These are phyloP conservation scores for Melanerpes formicivorus DNA, from an alignment of 2,113 vertebrate genomes.

Conservation along the genomic window DNA sequence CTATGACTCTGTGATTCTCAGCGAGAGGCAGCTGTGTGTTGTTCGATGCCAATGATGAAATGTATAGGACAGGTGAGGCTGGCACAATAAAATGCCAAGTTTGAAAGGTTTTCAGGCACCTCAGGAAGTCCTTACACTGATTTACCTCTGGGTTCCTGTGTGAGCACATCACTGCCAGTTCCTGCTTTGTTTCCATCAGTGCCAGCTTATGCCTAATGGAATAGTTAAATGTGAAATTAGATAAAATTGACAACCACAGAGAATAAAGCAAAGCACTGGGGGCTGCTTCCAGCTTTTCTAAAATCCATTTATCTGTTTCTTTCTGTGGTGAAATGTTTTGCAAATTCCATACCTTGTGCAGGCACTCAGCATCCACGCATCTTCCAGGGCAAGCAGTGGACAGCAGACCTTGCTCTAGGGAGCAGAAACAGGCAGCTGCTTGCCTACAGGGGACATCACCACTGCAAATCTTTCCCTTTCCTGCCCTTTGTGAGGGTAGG, in stretches of 20 bases:
- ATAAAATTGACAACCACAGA: background rate
- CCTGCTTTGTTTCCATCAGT: background rate
- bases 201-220: background rate
- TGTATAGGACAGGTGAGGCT: background rate
- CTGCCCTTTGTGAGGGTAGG: background rate
- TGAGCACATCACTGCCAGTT: background rate
- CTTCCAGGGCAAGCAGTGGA: background rate
- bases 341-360: background rate
- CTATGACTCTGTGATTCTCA: background rate
- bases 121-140: accelerated
- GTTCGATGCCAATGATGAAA: accelerated
- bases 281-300: background rate
- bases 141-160: background rate
- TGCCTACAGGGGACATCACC: background rate
- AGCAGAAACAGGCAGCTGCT: background rate
- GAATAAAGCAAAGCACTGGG: background rate
- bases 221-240: background rate
- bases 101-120: background rate
- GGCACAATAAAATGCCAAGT: background rate
- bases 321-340: background rate
- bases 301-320: background rate
- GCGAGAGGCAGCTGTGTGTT: background rate
- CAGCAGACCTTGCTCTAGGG: background rate
- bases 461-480: background rate
- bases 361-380: accelerated